Base-by-base conservation (phyloP, 1,140 invertebrate genomes). In the Aphaenogaster ashmeadi region DNA sequence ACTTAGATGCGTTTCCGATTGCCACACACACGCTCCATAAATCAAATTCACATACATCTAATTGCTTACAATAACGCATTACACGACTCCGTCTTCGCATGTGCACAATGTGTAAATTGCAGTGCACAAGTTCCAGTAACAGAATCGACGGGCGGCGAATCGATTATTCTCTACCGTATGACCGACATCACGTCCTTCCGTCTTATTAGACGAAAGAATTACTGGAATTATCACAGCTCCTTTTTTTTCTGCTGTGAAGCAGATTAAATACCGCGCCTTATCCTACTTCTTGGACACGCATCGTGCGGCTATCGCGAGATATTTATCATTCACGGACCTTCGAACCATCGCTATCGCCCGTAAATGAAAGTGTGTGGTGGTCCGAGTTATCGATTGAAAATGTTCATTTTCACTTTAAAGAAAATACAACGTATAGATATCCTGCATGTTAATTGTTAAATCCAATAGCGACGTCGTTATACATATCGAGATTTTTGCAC, bases 221-320 rank as follows among this genome's bases (percentile, higher is more conserved):
- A 83, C 50, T 54, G 62, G 74, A 83, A 90, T 78, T 90, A 89
- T 90, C 89, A 90, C 88, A 89, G 88, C 79, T 90, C 58, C 64
- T 74, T 67, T 90, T 87, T 74, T 67, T 90, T 87, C 71, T 88
- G 72, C 78, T 66, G 18, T 87, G 84, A 89, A 89, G 89, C 86
- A 90, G 79, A 86, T 90, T 90, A 90, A 33, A 71, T 69, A 89
- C 62, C 72, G 67, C 56, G 41, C 52, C 88, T 71, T 54, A 74
- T 75, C 15, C 84, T 90, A 67, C 27, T 66, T 86, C 50, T 56
- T 77, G 69, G 62, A 64, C 64, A 81, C 54, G 66, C 56, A 67
- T 75, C 54, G 67, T 69, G 67, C n/a, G 33, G 79, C 50, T 58
- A 64, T 81, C 67, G 21, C 77, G n/a, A 79, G 74, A 80, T 33